Conservation (phyloP, 2,113 vertebrate genomes). For the Indicator maculatus region DNA sequence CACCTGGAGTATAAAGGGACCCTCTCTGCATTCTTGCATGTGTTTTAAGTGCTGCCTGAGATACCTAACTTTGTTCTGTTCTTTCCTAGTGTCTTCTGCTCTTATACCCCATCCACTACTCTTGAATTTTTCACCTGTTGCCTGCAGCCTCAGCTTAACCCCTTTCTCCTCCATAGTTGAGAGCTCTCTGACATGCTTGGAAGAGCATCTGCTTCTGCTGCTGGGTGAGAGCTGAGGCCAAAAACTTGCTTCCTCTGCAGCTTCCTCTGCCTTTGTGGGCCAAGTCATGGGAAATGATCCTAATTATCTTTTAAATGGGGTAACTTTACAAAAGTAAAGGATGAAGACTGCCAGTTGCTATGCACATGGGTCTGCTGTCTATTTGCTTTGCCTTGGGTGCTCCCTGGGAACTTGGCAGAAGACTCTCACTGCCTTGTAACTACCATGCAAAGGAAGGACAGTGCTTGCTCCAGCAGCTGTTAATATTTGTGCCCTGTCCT, state of each 20-base stretch:
- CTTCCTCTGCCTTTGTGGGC: background rate
- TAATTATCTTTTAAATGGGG: background rate
- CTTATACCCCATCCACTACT: background rate
- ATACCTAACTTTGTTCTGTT: background rate
- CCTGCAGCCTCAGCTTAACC: background rate
- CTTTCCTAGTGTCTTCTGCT: background rate
- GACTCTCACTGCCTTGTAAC: background rate
- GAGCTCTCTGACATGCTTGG: background rate
- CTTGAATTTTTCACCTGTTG: background rate
- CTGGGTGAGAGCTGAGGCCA: background rate
- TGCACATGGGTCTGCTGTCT: rapidly evolving
- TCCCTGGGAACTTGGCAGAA: background rate
- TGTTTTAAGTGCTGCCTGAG: background rate
- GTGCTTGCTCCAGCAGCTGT: background rate
- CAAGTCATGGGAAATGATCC: background rate
- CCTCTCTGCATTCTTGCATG: background rate
- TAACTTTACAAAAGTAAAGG: background rate
- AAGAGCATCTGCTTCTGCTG: background rate
- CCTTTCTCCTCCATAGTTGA: rapidly evolving
- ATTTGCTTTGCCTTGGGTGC: background rate
- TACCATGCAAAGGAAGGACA: rapidly evolving
- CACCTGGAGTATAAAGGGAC: background rate
- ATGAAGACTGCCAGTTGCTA: background rate
- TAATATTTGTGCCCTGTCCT: background rate
- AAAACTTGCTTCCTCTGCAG: background rate